Base-by-base conservation (phyloP, 92 coral and sea anemone genomes). In the Paragorgia papillata region DNA sequence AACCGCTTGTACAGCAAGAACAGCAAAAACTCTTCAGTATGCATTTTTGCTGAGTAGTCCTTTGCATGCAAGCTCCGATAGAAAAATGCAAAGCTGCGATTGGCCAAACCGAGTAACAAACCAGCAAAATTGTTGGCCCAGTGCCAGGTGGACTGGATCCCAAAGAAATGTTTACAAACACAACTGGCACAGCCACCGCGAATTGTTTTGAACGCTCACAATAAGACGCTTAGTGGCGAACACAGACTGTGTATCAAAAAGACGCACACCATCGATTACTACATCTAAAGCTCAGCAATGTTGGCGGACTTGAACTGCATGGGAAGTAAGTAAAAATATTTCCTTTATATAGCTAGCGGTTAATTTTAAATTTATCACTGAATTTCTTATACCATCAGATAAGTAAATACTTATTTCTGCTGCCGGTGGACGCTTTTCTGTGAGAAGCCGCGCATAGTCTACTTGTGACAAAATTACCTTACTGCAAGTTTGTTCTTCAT, bases 291-390 rank as follows among this genome's bases (percentile, higher is more conserved):
- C 22, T 64, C 39, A 1, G 39, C 25, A 28, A 64, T 64, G 71
- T 27, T 64, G 13, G n/a, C 43, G 15, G 71, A 64, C 10, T 35
- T 64, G 28, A 64, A 64, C 21, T 64, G 71, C 71, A 64, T 64
- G 71, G 71, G 71, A 19, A 64, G 71, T 64, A 64, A 64, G 71
- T 64, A 20, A 30, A 18, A 9, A 7, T 8, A 15, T 34, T 34
- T 30, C 0, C n/a, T 62, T 30, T 57, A 17, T 57, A 57, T 10
- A 10, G 10, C 18, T 2, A 10, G 30, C 62, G 22, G 5, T 10
- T 57, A 57, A 10, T 57, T 57, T 14, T 57, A 51, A 5, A 51
- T 51, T 17, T 22, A 14, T 4, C 62, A 57, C 25, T 57, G 58
- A n/a, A n/a, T n/a, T n/a, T n/a, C n/a, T n/a, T n/a, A n/a, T n/a